These are phyloP conservation scores for Drosophila hamatofila DNA, from an alignment of 2,888 invertebrate species.

Conservation along the genomic window DNA sequence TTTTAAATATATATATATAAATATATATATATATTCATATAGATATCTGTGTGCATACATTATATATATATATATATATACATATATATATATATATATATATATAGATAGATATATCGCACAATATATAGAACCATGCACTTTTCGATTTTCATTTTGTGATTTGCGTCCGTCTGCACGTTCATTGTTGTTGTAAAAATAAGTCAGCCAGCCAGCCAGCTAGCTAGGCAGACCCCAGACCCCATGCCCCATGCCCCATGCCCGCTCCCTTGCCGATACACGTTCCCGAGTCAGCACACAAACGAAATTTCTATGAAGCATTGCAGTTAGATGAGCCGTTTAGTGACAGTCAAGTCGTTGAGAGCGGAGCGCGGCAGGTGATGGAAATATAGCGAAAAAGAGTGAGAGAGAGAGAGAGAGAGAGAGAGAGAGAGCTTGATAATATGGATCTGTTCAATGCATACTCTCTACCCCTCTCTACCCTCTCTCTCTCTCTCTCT, in stretches of 20 bases:
- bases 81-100: slow-evolving; percentile 5
- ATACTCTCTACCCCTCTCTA: not conserved
- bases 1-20: slow-evolving; percentile 23
- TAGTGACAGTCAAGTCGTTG: slow-evolving; percentile 76
- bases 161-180: slow-evolving; percentile 51
- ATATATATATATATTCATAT: slow-evolving; percentile 19
- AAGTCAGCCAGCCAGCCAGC: slow-evolving; percentile 75
- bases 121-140: slow-evolving; percentile 56
- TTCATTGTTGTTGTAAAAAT: slow-evolving; percentile 82
- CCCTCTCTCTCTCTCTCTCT: not conserved
- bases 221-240: slow-evolving; percentile 3
- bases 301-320: slow-evolving; percentile 79
- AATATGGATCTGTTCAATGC: slow-evolving; percentile 7
- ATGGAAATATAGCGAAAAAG: slow-evolving; percentile 1
- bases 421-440: not conserved
- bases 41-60: slow-evolving; percentile 16
- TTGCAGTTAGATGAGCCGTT: slow-evolving; percentile 82
- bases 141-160: slow-evolving; percentile 78
- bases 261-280: slow-evolving; percentile 11
- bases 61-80: not conserved
- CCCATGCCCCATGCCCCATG: too few relatives aligned
- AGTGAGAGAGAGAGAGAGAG: not conserved
- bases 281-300: slow-evolving; percentile 41
- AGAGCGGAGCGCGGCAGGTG: slow-evolving; percentile 34
- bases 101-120: slow-evolving; percentile 16